A percentile compares a stretch with the other conserved stretches of the same genome.
These are phyloP conservation scores for Notolabrus celidotus DNA, from an alignment of 2,797 vertebrate genomes.

Conservation along the genomic window DNA sequence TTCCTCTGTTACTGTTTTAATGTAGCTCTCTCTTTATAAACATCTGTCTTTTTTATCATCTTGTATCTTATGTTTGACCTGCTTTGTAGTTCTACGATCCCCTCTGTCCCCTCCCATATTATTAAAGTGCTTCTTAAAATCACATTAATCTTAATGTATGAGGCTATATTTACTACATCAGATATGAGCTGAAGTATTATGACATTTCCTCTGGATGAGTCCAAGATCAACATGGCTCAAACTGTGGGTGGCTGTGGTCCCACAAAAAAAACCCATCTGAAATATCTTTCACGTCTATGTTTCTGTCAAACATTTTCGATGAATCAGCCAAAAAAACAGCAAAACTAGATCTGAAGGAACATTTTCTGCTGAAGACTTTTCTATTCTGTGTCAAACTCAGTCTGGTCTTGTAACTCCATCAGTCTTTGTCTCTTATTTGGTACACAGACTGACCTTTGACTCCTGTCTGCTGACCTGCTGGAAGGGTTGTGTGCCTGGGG, in stretches of 20 bases:
- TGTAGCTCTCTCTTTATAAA: not conserved
- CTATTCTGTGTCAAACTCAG: constrained; percentile 23
- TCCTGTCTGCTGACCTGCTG: constrained; percentile 52
- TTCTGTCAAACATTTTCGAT: not conserved
- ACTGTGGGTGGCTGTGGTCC: constrained; percentile 33
- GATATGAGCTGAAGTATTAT: constrained; percentile 29
- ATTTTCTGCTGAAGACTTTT: not conserved
- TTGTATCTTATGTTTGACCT: constrained; percentile 3
- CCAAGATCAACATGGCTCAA: constrained; percentile 58
- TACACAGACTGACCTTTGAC: constrained; percentile 54
- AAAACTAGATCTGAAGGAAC: not conserved
- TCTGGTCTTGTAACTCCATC: constrained; percentile 35
- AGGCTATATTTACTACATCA: constrained; percentile 33
- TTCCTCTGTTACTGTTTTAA: not conserved
- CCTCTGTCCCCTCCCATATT: constrained; percentile 30
- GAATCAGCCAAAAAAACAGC: not conserved
- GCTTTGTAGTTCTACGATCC: constrained; percentile 10
- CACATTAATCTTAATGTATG: constrained; percentile 29
- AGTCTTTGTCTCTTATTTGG: constrained; percentile 48
- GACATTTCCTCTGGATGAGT: constrained; percentile 46
- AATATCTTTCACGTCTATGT: not conserved
- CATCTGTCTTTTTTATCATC: constrained; percentile 16
- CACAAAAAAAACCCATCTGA: constrained; percentile 13
- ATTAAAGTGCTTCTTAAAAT: constrained; percentile 50
- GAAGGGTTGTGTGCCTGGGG: constrained; percentile 23